Percentiles rank a stretch among this genome's conserved stretches.
Evolutionary conservation across 1,140 invertebrate genomes (phyloP).

Genomic region (Eriosoma lanigerum): DNA sequence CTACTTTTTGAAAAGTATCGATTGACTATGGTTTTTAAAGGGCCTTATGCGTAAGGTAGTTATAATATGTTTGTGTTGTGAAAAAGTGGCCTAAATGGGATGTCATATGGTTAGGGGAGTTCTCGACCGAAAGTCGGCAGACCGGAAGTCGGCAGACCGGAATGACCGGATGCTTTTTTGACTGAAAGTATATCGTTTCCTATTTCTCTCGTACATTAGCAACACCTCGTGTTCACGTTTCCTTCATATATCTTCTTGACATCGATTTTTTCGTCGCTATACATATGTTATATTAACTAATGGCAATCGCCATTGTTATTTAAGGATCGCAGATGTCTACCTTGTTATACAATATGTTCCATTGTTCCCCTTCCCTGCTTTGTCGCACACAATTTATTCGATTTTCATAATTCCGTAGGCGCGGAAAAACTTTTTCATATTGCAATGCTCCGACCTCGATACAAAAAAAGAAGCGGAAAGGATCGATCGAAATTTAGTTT

Average conservation of each 20-base stretch:
- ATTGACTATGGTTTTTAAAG: not conserved
- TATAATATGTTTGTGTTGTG: not conserved
- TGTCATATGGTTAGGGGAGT: not conserved
- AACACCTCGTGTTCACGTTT: slow-evolving; percentile 20
- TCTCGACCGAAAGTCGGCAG: not conserved
- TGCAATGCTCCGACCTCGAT: not conserved
- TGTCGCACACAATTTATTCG: not conserved
- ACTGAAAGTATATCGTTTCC: slow-evolving; percentile 38
- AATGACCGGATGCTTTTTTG: slow-evolving; percentile 34
- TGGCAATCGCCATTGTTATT: not conserved
- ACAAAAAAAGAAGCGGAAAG: not conserved
- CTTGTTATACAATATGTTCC: not conserved
- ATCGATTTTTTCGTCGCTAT: not conserved
- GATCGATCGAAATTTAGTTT: slow-evolving; percentile 16
- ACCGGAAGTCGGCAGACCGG: slow-evolving; percentile 28
- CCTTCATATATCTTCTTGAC: not conserved
- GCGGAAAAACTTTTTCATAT: not conserved
- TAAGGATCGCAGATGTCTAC: not conserved
- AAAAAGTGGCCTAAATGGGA: slow-evolving; percentile 6
- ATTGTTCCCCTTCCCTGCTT: not conserved
- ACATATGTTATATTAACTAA: not conserved
- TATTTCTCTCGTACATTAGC: slow-evolving; percentile 27
- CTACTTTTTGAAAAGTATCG: not conserved
- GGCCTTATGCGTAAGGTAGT: no score
- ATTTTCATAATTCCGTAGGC: not conserved